phyloP scores from a whole-genome alignment of 2,797 vertebrate species.

The Ficedula albicollis region DNA sequence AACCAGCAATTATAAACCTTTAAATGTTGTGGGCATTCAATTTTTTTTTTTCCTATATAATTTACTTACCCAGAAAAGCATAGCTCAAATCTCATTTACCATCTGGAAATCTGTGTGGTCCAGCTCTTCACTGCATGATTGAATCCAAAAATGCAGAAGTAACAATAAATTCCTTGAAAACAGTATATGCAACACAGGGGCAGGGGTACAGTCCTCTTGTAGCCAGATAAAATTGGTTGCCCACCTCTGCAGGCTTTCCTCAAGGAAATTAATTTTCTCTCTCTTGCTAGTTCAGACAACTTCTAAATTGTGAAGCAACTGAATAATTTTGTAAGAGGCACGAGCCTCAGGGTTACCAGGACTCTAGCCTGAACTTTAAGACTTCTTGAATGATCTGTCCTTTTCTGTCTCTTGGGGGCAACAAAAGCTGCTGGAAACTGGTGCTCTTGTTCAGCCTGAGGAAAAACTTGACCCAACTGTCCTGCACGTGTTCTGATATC shows the following conservation, averaged over 20 bases:
- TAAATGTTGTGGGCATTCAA: background rate
- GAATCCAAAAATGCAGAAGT: background rate
- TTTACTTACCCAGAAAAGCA: conserved; percentile 46
- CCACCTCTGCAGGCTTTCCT: background rate
- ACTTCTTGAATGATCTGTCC: background rate
- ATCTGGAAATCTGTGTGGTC: conserved; percentile 66
- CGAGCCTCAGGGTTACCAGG: background rate
- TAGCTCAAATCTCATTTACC: conserved; percentile 22
- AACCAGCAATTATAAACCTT: conserved; percentile 40
- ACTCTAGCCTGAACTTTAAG: background rate
- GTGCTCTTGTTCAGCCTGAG: background rate
- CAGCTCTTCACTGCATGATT: background rate
- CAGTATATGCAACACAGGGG: fast-evolving
- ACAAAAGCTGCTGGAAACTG: background rate
- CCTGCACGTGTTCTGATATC: background rate
- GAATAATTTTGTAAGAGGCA: background rate
- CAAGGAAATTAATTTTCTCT: background rate
- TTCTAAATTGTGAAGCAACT: background rate
- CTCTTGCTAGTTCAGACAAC: background rate
- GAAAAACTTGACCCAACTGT: background rate
- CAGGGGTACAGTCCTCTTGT: background rate
- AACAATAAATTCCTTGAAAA: background rate
- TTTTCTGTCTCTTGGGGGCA: background rate
- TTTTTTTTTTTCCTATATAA: background rate
- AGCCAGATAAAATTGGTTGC: background rate